A percentile compares a stretch with the other conserved stretches of the same genome.
These are phyloP conservation scores for Gasterosteus aculeatus DNA, from an alignment of 2,113 vertebrate species.

Conservation along the genomic window DNA sequence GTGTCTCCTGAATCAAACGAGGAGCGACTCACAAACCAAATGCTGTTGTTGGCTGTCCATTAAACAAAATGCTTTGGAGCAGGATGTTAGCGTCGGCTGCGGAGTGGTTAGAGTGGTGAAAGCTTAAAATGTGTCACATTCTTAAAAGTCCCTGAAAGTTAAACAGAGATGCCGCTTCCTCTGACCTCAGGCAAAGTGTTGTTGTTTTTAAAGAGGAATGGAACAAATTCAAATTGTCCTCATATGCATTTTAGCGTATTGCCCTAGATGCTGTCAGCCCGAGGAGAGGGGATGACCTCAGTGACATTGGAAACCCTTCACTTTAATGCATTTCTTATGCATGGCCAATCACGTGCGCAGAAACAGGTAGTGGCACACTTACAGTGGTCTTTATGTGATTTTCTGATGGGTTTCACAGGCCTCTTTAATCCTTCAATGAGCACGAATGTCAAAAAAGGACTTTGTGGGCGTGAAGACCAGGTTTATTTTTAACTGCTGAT, in stretches of 20 bases:
- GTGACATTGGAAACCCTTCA: neutral
- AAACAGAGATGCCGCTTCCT: slow-evolving; percentile 10
- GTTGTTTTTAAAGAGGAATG: neutral
- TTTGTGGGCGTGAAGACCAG: neutral
- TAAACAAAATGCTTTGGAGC: slow-evolving; percentile 35
- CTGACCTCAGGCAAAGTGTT: neutral
- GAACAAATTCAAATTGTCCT: neutral
- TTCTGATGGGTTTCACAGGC: neutral
- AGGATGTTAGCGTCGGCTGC: slow-evolving; percentile 46
- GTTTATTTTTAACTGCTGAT: neutral
- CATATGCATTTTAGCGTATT: too few relatives aligned
- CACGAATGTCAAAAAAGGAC: neutral
- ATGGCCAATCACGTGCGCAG: neutral
- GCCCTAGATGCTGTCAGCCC: neutral
- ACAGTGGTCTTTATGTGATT: neutral
- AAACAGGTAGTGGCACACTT: neutral
- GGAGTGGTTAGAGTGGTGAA: neutral
- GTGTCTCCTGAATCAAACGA: slow-evolving; percentile 14
- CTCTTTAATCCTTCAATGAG: neutral
- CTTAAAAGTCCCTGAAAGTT: neutral
- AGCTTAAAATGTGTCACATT: neutral
- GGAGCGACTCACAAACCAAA: neutral
- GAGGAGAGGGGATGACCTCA: neutral
- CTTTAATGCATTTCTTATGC: too few relatives aligned
- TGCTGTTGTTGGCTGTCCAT: slow-evolving; percentile 1